Evolutionary conservation across 2,113 vertebrate species (phyloP), one percentile per base, ranked within the genome.

Genomic region (Tylochromis polylepis): DNA sequence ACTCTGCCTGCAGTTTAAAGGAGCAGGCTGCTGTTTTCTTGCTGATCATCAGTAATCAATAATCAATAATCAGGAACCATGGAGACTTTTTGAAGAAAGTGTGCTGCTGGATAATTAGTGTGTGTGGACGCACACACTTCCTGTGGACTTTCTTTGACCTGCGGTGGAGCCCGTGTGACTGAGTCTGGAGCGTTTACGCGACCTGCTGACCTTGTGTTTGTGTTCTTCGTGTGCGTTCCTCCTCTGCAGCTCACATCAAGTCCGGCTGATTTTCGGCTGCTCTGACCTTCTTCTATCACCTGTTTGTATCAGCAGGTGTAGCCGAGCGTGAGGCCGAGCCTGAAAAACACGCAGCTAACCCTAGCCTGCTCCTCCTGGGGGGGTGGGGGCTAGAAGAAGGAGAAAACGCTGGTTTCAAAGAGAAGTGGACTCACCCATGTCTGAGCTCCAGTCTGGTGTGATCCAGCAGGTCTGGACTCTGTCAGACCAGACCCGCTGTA

Each of bases 341-440:
- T 2, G 53, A 22, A 10, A 55, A 55, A 55, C 20, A 22, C 10
- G 10, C 9, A 43, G 11, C 22, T 24, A 57, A 57, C 11, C 22
- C 11, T 24, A 24, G 14, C 22, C 51, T 5, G 51, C 36, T 11
- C 36, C 36, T 36, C 36, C 10, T 38, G 9, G 38, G 10, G 38
- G 38, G 10, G 3, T 29, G 53, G 53, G 2, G 10, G 11, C 53
- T 22, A 56, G 2, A 29, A 60, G 27, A 60, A 31, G 58, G 29
- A 41, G 12, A 14, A 43, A n/a, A n/a, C n/a, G n/a, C n/a, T n/a
- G n/a, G n/a, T n/a, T n/a, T n/a, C n/a, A n/a, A n/a, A n/a, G n/a
- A n/a, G n/a, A 46, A 6, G 34, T 4, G 15, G 22, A 51, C 91
- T 90, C 60, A 92, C 91, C 91, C 91, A 92, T 90, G 22, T 20